phyloP scores from a whole-genome alignment of 1,140 invertebrate genomes.

The Penaeus japonicus region DNA sequence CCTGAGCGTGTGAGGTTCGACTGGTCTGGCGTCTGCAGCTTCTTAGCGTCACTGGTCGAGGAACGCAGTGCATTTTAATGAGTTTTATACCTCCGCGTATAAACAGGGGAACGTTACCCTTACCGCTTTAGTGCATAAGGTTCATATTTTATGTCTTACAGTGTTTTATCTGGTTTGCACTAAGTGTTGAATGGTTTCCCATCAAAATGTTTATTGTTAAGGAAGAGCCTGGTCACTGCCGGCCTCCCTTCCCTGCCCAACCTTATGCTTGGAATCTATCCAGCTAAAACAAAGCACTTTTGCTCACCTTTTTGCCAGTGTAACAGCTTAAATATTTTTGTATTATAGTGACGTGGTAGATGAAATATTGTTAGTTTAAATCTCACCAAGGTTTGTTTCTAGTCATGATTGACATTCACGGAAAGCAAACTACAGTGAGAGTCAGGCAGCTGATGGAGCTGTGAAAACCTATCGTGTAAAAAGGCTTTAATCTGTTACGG shows the following conservation, averaged over 20 bases:
- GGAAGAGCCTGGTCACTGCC: neutral
- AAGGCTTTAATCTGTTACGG: no score
- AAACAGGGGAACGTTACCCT: slow-evolving; percentile 48
- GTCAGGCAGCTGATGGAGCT: no score
- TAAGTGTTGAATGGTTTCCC: slow-evolving; percentile 49
- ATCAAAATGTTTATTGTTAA: slow-evolving; percentile 15
- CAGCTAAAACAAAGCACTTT: slow-evolving; percentile 36
- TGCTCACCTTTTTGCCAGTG: slow-evolving; percentile 42
- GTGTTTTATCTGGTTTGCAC: slow-evolving; percentile 50
- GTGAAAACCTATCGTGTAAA: no score
- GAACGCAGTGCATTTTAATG: slow-evolving; percentile 37
- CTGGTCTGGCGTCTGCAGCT: neutral
- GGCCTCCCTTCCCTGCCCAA: neutral
- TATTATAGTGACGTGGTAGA: slow-evolving; percentile 33
- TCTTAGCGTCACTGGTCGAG: neutral
- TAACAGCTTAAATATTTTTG: slow-evolving; percentile 48
- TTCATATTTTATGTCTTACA: slow-evolving; percentile 44
- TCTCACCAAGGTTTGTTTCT: neutral
- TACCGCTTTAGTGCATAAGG: slow-evolving; percentile 50
- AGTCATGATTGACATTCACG: no score
- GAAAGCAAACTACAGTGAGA: no score
- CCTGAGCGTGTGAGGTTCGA: neutral
- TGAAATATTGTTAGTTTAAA: slow-evolving; percentile 35
- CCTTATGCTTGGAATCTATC: slow-evolving; percentile 19
- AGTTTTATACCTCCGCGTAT: slow-evolving; percentile 47